Base-by-base conservation (phyloP, 1,140 invertebrate species). In the Ericerus pela region DNA sequence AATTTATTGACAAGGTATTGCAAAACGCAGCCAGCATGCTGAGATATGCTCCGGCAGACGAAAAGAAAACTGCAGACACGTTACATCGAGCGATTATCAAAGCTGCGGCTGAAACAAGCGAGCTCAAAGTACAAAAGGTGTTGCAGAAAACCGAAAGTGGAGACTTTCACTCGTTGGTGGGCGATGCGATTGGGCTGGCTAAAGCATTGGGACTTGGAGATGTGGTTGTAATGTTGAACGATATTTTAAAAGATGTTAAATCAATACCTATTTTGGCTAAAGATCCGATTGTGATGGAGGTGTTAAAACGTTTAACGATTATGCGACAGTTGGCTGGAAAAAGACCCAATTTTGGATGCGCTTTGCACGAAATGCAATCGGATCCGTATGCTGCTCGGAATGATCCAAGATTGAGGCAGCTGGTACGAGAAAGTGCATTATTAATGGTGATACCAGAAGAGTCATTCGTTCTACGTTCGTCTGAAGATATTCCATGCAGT, bases 321-420 rank as follows among this genome's bases (percentile, higher is more conserved):
- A 83, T 86, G 74, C 72, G 78, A 54, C 78, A 85, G 66, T 68
- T 85, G 0, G 80, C 81, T 1, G 79, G 81, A 54, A 72, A 77
- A 60, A 75, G 77, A 36, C 79, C 80, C 2, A 75, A 74, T 11
- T 74, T 79, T 51, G 69, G 75, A 43, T 72, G 69, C 11, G 78
- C 80, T 0, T 67, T 84, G 14, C 67, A 70, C 20, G 75, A 79
- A 60, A 65, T 84, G 33, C 75, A 75, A 62, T 75, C 74, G 20
- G 76, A 83, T 64, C 78, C 81, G 18, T 77, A 80, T 60, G 67
- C 76, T 54, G 79, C 80, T 18, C 75, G 77, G 41, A 76, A 72
- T 11, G 80, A 84, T 68, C 79, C 81, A 12, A 73, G 75, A 57
- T 68, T 85, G 16, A 70, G 81, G 51, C 78, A 82, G 61, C 68